A percentile compares a stretch with the other conserved stretches of the same genome.
These are phyloP conservation scores for Epinephelus awoara DNA, from an alignment of 2,797 vertebrate species.

Conservation along the genomic window DNA sequence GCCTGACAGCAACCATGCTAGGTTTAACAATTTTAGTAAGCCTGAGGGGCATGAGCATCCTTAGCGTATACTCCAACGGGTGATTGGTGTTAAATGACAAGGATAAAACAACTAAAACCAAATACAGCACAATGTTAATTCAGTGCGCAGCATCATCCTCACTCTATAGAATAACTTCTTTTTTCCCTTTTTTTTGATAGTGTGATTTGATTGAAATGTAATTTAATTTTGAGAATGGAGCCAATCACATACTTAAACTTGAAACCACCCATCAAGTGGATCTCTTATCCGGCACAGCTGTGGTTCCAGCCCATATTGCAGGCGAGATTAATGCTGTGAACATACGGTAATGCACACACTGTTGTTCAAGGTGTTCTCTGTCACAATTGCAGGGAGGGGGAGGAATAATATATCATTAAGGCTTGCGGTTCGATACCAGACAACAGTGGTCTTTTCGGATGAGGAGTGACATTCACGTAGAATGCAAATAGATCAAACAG, in stretches of 20 bases:
- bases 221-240: constrained; percentile 53
- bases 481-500: constrained; percentile 58
- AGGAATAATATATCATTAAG: constrained; percentile 67
- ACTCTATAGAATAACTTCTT: background rate
- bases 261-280: constrained; percentile 30
- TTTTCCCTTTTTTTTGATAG: constrained; percentile 9
- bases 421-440: constrained; percentile 55
- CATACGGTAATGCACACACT: constrained; percentile 37
- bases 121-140: constrained; percentile 17
- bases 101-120: constrained; percentile 26
- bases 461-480: constrained; percentile 49
- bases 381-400: constrained; percentile 50
- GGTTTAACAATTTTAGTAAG: constrained; percentile 24
- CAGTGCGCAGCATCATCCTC: constrained; percentile 10
- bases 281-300: constrained; percentile 55
- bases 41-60: background rate
- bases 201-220: constrained; percentile 48
- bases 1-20: constrained; percentile 19
- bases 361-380: constrained; percentile 65
- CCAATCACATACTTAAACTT: constrained; percentile 54
- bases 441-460: constrained; percentile 48
- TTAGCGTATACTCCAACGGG: background rate
- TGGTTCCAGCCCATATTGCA: constrained; percentile 40
- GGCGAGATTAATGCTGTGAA: constrained; percentile 62
- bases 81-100: constrained; percentile 23